Evolutionary conservation across 2,888 invertebrate species (phyloP), one percentile per base, ranked within the genome.

Genomic region (Hypolimnas misippus): DNA sequence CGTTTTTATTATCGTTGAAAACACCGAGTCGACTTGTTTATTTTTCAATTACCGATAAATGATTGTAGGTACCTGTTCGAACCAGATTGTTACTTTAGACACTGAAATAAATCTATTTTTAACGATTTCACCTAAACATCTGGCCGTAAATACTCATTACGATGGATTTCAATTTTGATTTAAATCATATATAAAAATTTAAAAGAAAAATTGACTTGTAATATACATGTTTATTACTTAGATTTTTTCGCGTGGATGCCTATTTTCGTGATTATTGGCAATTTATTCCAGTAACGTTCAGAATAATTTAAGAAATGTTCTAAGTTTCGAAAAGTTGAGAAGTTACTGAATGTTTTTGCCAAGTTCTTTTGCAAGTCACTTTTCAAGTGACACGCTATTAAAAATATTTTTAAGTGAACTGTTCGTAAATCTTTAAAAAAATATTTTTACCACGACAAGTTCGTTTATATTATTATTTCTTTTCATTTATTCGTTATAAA

Each of bases 31-130:
- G 42, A 17, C 10, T 42, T 46, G 44, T 46, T 21, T 46, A 46
- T 46, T 21, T 46, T 46, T 21, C 29, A 49, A 49, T 49, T 29
- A 29, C 25, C n/a, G 49, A 14, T 49, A 49, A 49, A 14, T 29
- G 7, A 17, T 17, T 42, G 35, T 38, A n/a, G n/a, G n/a, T n/a
- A n/a, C 2, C 3, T 38, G 35, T 2, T n/a, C n/a, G 21, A 4
- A 12, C 5, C 14, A n/a, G 4, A 19, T 46, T 46, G 44, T 46
- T 38, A 38, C n/a, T 3, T n/a, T 38, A 38, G 35, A 12, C 35
- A n/a, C 12, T 38, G 35, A n/a, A 38, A 38, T 35, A 35, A n/a
- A 35, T 35, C 35, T 12, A n/a, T 38, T 38, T 25, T 33, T 38
- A n/a, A 38, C 35, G 35, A 38, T 38, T 1, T 12, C 12, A 38